Base-by-base conservation (phyloP, 2,888 invertebrate species). In the Nineta flava region DNA sequence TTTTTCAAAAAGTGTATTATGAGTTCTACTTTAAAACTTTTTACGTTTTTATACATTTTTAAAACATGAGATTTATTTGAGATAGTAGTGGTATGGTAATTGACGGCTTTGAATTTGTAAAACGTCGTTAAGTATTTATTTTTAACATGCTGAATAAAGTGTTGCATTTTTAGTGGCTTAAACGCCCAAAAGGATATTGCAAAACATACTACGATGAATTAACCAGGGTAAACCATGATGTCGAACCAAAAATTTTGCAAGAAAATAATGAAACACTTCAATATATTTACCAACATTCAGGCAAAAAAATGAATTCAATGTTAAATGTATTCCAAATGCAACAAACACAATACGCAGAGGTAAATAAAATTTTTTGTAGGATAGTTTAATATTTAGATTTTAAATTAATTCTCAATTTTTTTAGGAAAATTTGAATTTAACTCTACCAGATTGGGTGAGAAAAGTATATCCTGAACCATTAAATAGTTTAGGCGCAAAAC, bases 401-500 rank as follows among this genome's bases (percentile, higher is more conserved):
- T 2, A 19, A 19, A 19, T 19, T 2, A 19, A 19, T 19, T 19
- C 19, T 19, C 5, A 19, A 19, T 26, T 26, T 5, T 26, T 40
- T 41, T 41, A 48, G 48, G 16, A 32, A 4, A 52, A 55, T 0
- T 55, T 67, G 59, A 64, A 66, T 53, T 53, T 69, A 17, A 57
- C 62, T 2, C 55, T 72, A n/a, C 71, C 71, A 2, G 57, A 61
- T 35, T 73, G 72, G 73, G 61, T 68, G 0, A 53, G 55, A 5
- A 54, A 56, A 2, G 61, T 71, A 9, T 65, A 60, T 55, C 64
- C 65, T 2, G 53, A 60, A 46, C 59, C 65, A 16, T 57, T 65
- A 2, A 59, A 63, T 3, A 60, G 60, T 13, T 58, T 67, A 13
- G 60, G 66, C 1, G 57, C 61, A n/a, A 57, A 65, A 34, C 65